These are phyloP conservation scores for Eupeodes corollae DNA, from an alignment of 1,140 invertebrate species.

Conservation along the genomic window DNA sequence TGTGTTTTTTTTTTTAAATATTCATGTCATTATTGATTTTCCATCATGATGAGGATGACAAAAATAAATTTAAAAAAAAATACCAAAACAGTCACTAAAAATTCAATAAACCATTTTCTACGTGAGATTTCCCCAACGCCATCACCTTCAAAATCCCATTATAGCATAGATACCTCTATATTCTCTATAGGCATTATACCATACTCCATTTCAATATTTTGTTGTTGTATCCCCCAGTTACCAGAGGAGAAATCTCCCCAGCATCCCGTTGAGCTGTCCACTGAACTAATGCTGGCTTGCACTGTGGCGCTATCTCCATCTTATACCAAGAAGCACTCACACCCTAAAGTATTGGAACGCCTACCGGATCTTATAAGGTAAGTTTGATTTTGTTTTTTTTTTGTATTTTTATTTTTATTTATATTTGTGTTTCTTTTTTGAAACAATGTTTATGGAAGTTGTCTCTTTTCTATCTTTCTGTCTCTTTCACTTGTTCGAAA, in stretches of 20 bases:
- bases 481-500: no score
- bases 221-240: conserved; percentile 19
- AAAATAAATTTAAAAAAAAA: no score
- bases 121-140: no score
- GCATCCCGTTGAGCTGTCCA: conserved; percentile 37
- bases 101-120: no score
- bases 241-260: conserved; percentile 36
- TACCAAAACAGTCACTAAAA: no score
- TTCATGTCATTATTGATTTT: no score
- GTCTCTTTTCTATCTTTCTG: neutral
- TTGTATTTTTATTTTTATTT: no score
- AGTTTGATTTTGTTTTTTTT: conserved; percentile 10
- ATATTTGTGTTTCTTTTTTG: neutral
- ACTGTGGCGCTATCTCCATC: conserved; percentile 34
- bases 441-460: neutral
- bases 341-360: conserved; percentile 36
- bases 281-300: conserved; percentile 36
- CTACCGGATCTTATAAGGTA: conserved; percentile 38
- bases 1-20: no score
- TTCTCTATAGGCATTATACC: no score
- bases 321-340: conserved; percentile 32
- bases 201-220: neutral
- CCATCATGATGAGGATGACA: no score
- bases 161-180: no score
- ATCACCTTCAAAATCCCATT: no score